Percentiles rank a stretch among this genome's conserved stretches.
phyloP scores from a whole-genome alignment of 2,113 vertebrate species.

The Malurus melanocephalus region DNA sequence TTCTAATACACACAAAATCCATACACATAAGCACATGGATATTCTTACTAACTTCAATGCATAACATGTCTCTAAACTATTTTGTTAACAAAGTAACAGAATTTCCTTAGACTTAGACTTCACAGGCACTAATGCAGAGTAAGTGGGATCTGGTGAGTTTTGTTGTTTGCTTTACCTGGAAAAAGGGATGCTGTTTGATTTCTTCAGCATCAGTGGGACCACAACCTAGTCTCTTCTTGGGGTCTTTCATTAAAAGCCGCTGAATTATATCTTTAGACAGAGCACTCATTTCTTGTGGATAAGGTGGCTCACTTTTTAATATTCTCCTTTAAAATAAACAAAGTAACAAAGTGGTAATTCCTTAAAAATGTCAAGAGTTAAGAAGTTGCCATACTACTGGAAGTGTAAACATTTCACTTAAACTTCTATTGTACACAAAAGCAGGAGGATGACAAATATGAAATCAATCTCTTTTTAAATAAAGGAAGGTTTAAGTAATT shows the following conservation, averaged over 20 bases:
- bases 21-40: background rate
- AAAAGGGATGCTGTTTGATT: constrained; percentile 93
- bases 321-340: constrained; percentile 83
- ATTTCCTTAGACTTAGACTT: background rate
- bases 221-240: constrained; percentile 91
- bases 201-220: constrained; percentile 85
- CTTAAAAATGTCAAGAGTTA: background rate
- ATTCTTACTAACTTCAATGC: background rate
- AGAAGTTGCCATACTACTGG: background rate
- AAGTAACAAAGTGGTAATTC: background rate
- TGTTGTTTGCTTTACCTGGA: constrained; percentile 79
- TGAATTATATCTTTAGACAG: constrained; percentile 92
- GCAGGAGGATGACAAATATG: background rate
- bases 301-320: constrained; percentile 94
- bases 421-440: background rate
- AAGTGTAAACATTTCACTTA: background rate
- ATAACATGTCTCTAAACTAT: background rate
- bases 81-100: background rate
- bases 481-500: background rate
- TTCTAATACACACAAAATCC: background rate
- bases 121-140: background rate
- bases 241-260: constrained; percentile 89
- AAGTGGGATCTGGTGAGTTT: background rate
- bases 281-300: constrained; percentile 88
- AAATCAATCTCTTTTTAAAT: background rate